Evolutionary conservation across 2,888 invertebrate species (phyloP).

Genomic region (Agrochola lota): DNA sequence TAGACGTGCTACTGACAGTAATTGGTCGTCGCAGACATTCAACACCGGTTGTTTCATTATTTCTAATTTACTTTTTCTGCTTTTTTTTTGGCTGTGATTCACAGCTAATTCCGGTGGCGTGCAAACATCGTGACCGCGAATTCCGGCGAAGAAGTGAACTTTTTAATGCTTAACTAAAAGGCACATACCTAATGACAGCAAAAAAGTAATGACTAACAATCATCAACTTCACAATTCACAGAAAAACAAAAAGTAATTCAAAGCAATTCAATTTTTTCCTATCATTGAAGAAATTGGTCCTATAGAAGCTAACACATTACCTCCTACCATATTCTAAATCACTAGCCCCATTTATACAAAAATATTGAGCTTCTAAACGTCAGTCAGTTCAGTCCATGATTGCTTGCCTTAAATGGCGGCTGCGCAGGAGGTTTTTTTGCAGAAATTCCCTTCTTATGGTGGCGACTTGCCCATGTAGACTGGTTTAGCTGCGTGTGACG

Average conservation of each 20-base stretch:
- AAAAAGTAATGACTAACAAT: constrained; percentile 25
- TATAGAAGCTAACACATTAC: constrained; percentile 5
- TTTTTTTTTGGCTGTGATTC: constrained; percentile 15
- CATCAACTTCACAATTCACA: background rate
- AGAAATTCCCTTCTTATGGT: constrained; percentile 67
- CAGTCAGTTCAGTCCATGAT: constrained; percentile 60
- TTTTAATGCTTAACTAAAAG: constrained; percentile 16
- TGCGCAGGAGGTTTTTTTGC: constrained; percentile 67
- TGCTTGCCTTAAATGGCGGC: constrained; percentile 65
- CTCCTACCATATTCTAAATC: constrained; percentile 33
- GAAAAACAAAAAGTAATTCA: background rate
- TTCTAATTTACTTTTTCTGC: constrained; percentile 56
- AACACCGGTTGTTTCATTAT: constrained; percentile 49
- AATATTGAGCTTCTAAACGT: constrained; percentile 59
- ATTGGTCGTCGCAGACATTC: constrained; percentile 49
- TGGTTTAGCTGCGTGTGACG: constrained; percentile 22
- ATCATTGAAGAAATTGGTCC: background rate
- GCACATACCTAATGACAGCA: background rate
- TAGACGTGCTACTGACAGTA: constrained; percentile 50
- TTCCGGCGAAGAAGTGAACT: constrained; percentile 17
- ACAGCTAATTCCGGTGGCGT: constrained; percentile 31
- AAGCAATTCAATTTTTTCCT: background rate
- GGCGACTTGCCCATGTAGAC: constrained; percentile 59
- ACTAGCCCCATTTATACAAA: constrained; percentile 45
- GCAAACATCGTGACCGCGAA: constrained; percentile 31